These are phyloP conservation scores for Argopecten irradians DNA, from an alignment of 1,140 invertebrate genomes.

Conservation along the genomic window DNA sequence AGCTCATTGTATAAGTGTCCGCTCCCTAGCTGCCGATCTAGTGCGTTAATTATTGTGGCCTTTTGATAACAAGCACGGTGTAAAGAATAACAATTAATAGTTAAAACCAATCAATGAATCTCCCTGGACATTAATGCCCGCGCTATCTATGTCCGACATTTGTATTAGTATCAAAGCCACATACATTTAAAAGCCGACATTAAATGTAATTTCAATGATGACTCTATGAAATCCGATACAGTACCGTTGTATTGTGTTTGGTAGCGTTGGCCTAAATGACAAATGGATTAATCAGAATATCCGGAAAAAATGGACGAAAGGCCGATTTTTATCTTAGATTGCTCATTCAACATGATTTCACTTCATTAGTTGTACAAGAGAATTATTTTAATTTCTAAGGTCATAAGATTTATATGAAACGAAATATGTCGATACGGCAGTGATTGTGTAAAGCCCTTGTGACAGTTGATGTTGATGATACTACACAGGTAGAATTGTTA, in stretches of 20 bases:
- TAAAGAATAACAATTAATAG: slow-evolving; percentile 19
- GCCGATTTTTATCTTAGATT: slow-evolving; percentile 17
- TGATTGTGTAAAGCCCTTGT: background rate
- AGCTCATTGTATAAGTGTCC: slow-evolving; percentile 2
- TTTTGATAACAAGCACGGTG: background rate
- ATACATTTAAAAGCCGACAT: slow-evolving; percentile 6
- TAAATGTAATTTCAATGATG: slow-evolving; percentile 12
- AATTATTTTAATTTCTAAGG: background rate
- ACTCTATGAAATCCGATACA: slow-evolving; percentile 7
- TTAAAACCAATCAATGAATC: slow-evolving; percentile 22
- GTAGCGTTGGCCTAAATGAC: background rate
- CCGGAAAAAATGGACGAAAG: slow-evolving; percentile 14
- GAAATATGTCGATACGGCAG: background rate
- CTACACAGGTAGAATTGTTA: background rate
- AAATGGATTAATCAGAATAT: slow-evolving; percentile 5
- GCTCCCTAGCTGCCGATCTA: background rate
- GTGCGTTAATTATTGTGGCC: background rate
- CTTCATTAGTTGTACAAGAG: slow-evolving; percentile 13
- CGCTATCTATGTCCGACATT: background rate
- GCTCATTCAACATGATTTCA: background rate
- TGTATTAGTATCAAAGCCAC: slow-evolving; percentile 5
- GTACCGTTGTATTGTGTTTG: background rate
- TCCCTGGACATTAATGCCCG: background rate
- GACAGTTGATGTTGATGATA: slow-evolving; percentile 8
- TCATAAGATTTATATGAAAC: slow-evolving; percentile 23